These are phyloP conservation scores for Chamaetylas fuelleborni DNA, from an alignment of 2,113 vertebrate genomes.

Conservation along the genomic window DNA sequence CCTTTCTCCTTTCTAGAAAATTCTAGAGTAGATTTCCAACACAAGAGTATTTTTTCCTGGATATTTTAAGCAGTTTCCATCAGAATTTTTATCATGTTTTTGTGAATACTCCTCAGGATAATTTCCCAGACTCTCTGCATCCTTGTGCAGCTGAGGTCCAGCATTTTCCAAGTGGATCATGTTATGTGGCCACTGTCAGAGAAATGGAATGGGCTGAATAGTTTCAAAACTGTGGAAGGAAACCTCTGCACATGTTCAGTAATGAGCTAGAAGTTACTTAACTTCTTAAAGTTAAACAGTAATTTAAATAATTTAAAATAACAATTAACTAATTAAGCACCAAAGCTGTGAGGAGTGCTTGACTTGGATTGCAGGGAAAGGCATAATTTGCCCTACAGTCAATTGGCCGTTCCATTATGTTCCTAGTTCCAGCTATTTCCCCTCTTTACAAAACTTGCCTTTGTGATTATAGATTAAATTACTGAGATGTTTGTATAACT, in stretches of 20 bases:
- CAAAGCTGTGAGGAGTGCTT: neutral
- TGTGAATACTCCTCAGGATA: neutral
- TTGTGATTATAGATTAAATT: neutral
- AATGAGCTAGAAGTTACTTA: neutral
- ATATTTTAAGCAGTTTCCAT: neutral
- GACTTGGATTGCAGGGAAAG: neutral
- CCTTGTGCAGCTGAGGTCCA: neutral
- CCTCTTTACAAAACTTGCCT: neutral
- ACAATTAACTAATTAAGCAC: neutral
- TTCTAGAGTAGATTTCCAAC: neutral
- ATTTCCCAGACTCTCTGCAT: neutral
- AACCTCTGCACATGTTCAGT: neutral
- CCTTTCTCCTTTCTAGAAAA: neutral
- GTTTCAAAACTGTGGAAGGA: neutral
- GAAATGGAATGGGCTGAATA: neutral
- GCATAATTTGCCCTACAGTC: neutral
- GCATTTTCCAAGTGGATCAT: neutral
- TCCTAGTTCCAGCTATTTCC: neutral
- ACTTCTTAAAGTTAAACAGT: neutral
- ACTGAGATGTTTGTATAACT: neutral
- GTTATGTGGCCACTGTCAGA: neutral
- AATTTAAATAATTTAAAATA: neutral
- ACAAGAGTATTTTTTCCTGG: rapidly evolving
- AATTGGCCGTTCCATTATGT: neutral
- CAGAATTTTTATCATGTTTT: neutral